Conservation (phyloP, 30 jellyfish, hydroid and myxozoan genomes). For the Sanderia malayensis region DNA sequence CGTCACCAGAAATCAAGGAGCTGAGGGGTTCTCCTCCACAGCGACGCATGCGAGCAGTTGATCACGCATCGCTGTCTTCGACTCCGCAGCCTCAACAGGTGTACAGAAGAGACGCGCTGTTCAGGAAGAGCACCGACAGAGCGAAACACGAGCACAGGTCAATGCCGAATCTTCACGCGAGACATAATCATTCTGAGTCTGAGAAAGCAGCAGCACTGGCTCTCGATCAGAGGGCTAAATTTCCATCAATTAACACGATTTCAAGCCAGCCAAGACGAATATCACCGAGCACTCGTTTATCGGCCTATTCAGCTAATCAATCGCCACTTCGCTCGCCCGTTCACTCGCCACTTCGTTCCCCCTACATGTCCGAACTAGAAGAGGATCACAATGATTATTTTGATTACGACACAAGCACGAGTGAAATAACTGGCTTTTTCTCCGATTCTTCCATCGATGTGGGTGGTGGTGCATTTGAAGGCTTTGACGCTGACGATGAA, state of each 20-base stretch:
- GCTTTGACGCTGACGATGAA: conserved; percentile 64
- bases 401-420: conserved; percentile 53
- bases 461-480: conserved; percentile 46
- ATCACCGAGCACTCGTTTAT: conserved; percentile 28
- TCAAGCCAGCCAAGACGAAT: conserved; percentile 4
- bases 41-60: conserved; percentile 16
- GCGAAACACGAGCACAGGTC: conserved; percentile 40
- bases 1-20: conserved; percentile 26
- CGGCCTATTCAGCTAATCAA: conserved; percentile 8
- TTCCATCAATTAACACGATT: conserved; percentile 27
- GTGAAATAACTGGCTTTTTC: conserved; percentile 56
- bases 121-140: conserved; percentile 49
- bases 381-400: conserved; percentile 29
- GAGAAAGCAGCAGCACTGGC: not conserved
- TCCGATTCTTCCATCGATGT: conserved; percentile 60
- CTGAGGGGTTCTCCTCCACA: conserved; percentile 53
- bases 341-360: conserved; percentile 64
- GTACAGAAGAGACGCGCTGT: conserved; percentile 28
- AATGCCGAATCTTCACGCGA: conserved; percentile 35
- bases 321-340: conserved; percentile 44
- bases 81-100: conserved; percentile 30
- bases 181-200: conserved; percentile 6
- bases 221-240: conserved; percentile 14
- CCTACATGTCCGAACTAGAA: conserved; percentile 48
- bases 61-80: conserved; percentile 13